phyloP scores from a whole-genome alignment of 2,113 vertebrate species.

The Corythoichthys haematopterus region DNA sequence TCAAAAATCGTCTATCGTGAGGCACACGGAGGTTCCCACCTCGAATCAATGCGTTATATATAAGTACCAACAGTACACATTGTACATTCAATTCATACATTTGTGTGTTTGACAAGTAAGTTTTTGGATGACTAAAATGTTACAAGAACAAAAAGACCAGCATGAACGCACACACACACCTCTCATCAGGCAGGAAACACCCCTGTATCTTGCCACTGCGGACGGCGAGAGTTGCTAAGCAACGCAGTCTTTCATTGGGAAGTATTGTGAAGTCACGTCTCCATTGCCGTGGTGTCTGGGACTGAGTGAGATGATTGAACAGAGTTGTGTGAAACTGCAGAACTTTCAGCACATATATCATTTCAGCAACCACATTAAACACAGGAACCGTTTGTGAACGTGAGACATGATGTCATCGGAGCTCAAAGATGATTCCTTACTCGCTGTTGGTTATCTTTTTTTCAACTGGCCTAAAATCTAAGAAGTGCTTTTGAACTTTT shows the following conservation, averaged over 20 bases:
- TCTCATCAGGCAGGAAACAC: conserved; percentile 63
- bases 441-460: too few relatives aligned
- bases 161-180: conserved; percentile 20
- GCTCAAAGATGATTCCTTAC: too few relatives aligned
- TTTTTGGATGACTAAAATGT: conserved; percentile 16
- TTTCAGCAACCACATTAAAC: background rate
- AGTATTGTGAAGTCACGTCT: conserved; percentile 51
- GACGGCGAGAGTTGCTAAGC: conserved; percentile 65
- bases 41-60: too few relatives aligned
- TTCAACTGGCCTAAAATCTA: too few relatives aligned
- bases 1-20: too few relatives aligned
- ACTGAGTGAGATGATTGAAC: conserved; percentile 31
- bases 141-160: conserved; percentile 20
- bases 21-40: too few relatives aligned
- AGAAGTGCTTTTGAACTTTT: too few relatives aligned
- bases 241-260: conserved; percentile 57
- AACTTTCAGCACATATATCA: conserved; percentile 26
- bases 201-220: conserved; percentile 62
- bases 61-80: too few relatives aligned
- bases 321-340: conserved; percentile 16
- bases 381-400: background rate
- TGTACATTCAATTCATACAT: background rate
- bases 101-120: conserved; percentile 7
- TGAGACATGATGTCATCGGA: too few relatives aligned
- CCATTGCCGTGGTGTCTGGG: conserved; percentile 39